These are phyloP conservation scores for Solenopsis fugax DNA, from an alignment of 1,140 invertebrate genomes.

Conservation along the genomic window DNA sequence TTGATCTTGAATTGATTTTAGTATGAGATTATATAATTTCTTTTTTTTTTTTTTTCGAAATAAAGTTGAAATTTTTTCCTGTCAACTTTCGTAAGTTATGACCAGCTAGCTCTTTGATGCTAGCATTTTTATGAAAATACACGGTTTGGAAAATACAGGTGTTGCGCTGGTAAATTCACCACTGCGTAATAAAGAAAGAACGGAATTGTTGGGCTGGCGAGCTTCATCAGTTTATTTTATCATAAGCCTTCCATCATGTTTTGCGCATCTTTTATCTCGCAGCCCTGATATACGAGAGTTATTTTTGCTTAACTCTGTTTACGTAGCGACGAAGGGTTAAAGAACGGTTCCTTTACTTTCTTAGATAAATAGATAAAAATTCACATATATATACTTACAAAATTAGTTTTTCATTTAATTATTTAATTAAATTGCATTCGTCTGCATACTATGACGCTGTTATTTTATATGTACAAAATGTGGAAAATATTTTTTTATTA, in stretches of 20 bases:
- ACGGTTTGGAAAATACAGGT: no score
- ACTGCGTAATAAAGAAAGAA: not conserved
- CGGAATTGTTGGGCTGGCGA: not conserved
- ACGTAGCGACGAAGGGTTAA: not conserved
- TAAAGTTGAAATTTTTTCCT: slow-evolving; percentile 1
- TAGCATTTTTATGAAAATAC: slow-evolving; percentile 28
- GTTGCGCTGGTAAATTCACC: slow-evolving; percentile 31
- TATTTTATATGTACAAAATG: not conserved
- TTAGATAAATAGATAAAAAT: slow-evolving; percentile 30
- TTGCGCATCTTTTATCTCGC: slow-evolving; percentile 14
- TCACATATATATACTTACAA: not conserved
- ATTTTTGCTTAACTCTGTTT: slow-evolving; percentile 31
- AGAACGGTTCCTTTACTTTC: not conserved
- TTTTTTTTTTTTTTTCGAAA: not conserved
- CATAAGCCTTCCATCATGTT: slow-evolving; percentile 37
- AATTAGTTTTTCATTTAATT: not conserved
- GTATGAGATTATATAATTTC: not conserved
- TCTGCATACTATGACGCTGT: not conserved
- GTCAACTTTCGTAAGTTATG: slow-evolving; percentile 21
- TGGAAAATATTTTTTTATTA: not conserved
- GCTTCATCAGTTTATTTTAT: slow-evolving; percentile 36
- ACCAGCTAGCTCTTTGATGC: not conserved
- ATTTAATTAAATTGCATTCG: not conserved
- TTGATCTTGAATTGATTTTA: not conserved
- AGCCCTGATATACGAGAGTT: slow-evolving; percentile 4